A percentile compares a stretch with the other conserved stretches of the same genome.
These are phyloP conservation scores for Euborellia annulipes DNA, from an alignment of 1,140 invertebrate genomes.

Conservation along the genomic window DNA sequence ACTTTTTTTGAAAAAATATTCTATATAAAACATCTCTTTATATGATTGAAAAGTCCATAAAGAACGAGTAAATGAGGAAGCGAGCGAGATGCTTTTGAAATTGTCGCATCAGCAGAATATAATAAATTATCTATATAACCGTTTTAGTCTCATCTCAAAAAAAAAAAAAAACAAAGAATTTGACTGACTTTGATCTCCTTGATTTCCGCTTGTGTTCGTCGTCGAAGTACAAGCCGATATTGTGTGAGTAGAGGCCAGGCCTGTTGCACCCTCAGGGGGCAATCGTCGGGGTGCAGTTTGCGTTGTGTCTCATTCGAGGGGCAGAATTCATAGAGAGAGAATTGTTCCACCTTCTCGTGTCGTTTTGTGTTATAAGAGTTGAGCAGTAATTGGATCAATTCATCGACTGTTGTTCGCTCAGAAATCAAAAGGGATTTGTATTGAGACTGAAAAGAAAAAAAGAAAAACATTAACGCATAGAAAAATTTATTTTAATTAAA, in stretches of 20 bases:
- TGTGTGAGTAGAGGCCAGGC: slow-evolving; percentile 45
- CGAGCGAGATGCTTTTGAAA: too few species aligned
- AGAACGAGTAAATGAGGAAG: too few species aligned
- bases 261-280: slow-evolving; percentile 65
- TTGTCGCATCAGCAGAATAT: background rate
- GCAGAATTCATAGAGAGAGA: slow-evolving; percentile 68
- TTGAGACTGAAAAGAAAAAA: slow-evolving; percentile 44
- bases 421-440: slow-evolving; percentile 84
- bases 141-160: background rate
- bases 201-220: slow-evolving; percentile 54
- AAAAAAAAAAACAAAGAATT: background rate
- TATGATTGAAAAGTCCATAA: too few species aligned
- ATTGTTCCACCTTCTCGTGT: slow-evolving; percentile 60
- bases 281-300: slow-evolving; percentile 70
- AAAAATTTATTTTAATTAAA: too few species aligned
- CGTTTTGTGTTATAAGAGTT: slow-evolving; percentile 63
- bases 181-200: slow-evolving; percentile 36
- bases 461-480: slow-evolving; percentile 11
- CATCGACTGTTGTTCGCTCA: slow-evolving; percentile 75
- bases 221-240: slow-evolving; percentile 58
- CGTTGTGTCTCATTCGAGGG: slow-evolving; percentile 60
- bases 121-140: background rate
- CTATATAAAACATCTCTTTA: too few species aligned
- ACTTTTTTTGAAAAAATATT: too few species aligned
- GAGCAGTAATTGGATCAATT: slow-evolving; percentile 68